These are phyloP conservation scores for Camelus dromedarius DNA, from an alignment of 2,113 vertebrate species.

Conservation along the genomic window DNA sequence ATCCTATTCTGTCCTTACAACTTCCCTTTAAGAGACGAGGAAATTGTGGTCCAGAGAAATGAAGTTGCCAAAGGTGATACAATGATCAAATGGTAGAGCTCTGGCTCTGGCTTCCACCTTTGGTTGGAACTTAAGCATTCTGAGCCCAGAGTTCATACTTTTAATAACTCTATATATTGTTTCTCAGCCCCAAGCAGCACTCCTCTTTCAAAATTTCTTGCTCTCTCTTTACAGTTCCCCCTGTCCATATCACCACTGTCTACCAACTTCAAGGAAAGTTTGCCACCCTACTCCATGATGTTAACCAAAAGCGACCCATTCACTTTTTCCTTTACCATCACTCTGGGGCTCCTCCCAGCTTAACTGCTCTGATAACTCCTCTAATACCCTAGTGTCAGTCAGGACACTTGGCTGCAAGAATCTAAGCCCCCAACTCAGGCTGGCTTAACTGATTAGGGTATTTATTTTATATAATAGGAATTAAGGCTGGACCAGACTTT, in stretches of 20 bases:
- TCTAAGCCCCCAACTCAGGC: not conserved
- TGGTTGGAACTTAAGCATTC: not conserved
- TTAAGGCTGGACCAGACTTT: not conserved
- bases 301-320: not conserved
- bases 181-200: not conserved
- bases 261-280: not conserved
- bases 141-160: not conserved
- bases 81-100: not conserved
- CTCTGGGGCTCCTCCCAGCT: not conserved
- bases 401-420: not conserved
- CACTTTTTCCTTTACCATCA: not conserved
- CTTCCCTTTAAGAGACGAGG: not conserved
- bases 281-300: not conserved
- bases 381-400: not conserved
- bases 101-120: no score
- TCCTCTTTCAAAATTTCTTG: not conserved
- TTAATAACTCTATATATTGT: not conserved
- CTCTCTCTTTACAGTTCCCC: not conserved
- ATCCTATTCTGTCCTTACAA: not conserved
- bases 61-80: not conserved
- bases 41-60: slow-evolving; percentile 32
- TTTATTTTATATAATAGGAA: not conserved
- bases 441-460: not conserved
- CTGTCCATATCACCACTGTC: not conserved
- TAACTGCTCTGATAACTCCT: not conserved